A percentile compares a stretch with the other conserved stretches of the same genome.
Evolutionary conservation across 2,888 invertebrate genomes (phyloP).

Genomic region (Volucella bombylans): DNA sequence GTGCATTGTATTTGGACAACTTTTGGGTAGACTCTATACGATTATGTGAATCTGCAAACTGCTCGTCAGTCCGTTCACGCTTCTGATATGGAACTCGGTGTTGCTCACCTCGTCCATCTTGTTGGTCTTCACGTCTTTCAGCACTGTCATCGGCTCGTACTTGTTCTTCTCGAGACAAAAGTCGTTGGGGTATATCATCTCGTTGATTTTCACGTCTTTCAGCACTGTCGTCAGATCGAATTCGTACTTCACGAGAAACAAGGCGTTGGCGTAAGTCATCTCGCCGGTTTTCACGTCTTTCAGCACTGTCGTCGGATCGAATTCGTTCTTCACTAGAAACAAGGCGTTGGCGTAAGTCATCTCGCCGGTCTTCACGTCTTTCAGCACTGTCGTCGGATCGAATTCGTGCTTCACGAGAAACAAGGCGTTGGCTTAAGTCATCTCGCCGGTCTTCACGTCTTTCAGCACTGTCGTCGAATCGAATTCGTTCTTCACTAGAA

Average conservation of each 20-base stretch:
- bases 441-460: too few relatives aligned
- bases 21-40: background rate
- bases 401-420: too few relatives aligned
- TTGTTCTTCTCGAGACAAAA: background rate
- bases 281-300: too few relatives aligned
- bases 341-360: background rate
- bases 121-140: background rate
- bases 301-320: background rate
- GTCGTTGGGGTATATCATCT: background rate
- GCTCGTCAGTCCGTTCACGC: background rate
- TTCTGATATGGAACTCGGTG: too few relatives aligned
- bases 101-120: too few relatives aligned
- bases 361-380: background rate
- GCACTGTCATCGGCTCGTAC: background rate
- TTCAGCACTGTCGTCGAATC: too few relatives aligned
- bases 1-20: constrained; percentile 41
- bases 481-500: too few relatives aligned
- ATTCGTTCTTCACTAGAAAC: constrained; percentile 6
- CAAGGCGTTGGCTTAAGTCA: too few relatives aligned
- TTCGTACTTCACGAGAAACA: too few relatives aligned
- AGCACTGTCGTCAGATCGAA: too few relatives aligned
- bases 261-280: too few relatives aligned
- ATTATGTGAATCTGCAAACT: background rate
- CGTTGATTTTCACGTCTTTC: background rate
- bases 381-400: too few relatives aligned